Evolutionary conservation across 2,113 vertebrate species (phyloP), one percentile per base, ranked within the genome.

Genomic region (Spermophilus dauricus): DNA sequence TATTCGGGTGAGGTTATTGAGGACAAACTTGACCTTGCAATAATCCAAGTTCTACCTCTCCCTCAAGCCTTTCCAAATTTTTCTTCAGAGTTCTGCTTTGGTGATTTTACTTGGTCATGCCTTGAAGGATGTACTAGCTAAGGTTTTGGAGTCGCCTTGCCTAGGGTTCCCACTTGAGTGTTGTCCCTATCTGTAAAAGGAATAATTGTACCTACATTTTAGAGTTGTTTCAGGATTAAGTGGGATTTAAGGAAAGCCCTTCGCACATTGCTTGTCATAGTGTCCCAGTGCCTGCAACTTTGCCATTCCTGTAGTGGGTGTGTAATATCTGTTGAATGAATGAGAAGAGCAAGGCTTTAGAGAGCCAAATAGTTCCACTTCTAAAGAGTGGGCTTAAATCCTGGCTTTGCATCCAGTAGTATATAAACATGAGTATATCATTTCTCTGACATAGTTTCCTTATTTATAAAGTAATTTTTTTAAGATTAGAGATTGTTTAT

Each of bases 401-500:
- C 61, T 75, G 67, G 28, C 61, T 95, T 51, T 88, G 11, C 18
- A 8, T n/a, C 94, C 76, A 45, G 20, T 96, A 37, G 34, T 73
- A 3, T 93, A 42, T 63, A 89, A 81, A n/a, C 16, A n/a, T 28
- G 9, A 69, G 11, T 39, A 10, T 45, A n/a, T 89, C 39, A 78
- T 32, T 53, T 95, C 39, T 89, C 56, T 78, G 28, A 86, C 56
- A 53, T 80, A 65, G 26, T 92, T 92, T 94, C 53, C 65, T 94
- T 86, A 89, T 65, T 76, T 95, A 65, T 87, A 85, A 90, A 89
- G 51, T 94, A 80, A 89, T 45, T 53, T 77, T 56, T 96, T 92
- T 81, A 93, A 39, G 61, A 65, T 86, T 96, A 84, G 58, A 86
- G 34, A 80, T 95, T 83, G 76, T 32, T 95, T 92, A 70, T 88